Base-by-base conservation (phyloP, 2,888 invertebrate species). In the Pseudococcus jackbeardsleyi region DNA sequence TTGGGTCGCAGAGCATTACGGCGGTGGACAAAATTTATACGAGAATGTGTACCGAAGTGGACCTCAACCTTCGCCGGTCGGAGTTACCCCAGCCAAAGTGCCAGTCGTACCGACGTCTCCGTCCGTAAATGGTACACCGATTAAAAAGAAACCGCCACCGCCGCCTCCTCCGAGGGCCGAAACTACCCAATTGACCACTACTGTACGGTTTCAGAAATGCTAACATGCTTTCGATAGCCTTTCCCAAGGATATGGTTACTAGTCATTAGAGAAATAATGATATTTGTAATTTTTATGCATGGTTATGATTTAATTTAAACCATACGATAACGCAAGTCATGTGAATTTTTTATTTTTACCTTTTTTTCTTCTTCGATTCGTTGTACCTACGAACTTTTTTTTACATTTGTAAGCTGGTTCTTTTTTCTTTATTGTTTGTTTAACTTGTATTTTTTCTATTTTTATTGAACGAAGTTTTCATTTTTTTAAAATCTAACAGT, bases 141-240 rank as follows among this genome's bases (percentile, higher is more conserved):
- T 93, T 87, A 95, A 95, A 90, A 95, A 95, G 91, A 93, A 95
- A 90, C 96, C 96, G 79, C 97, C 97, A 17, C 97, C 97, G 3
- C 97, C 97, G 50, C 97, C 97, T n/a, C 97, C 97, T 1, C 96
- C 96, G 90, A 94, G 97, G 89, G 96, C 96, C 91, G 96, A 97
- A 91, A 95, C 95, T n/a, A 96, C 96, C n/a, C 96, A 96, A 90
- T 92, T 96, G 89, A 95, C 95, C 85, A 93, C 93, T 22, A 91
- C 91, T 86, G 42, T 48, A 72, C 48, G 77, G 22, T 79, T 22
- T 59, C 84, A 77, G 8, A 84, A 84, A 19, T 88, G 48, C 48
- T 86, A 46, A 86, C 0, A 26, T 72, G 39, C 72, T 64, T 48
- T 68, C n/a, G 42, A 48, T 0, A 33, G 77, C 86, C 46, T 68